Conservation (phyloP, 2,888 invertebrate species). For the Cataglyphis albicans region DNA sequence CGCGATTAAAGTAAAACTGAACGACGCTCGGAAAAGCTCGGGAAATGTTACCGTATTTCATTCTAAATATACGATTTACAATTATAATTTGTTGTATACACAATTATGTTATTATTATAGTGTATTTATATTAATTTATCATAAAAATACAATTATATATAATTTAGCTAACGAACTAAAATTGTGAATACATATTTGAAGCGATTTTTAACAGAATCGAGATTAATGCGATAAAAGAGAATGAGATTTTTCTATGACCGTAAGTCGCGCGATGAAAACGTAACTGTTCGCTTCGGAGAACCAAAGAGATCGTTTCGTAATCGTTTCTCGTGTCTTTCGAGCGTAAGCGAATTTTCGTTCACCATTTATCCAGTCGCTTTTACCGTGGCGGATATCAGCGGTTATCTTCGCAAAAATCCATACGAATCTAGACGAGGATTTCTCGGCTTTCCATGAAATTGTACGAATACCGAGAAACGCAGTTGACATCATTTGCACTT, state of each 20-base stretch:
- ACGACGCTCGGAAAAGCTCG: neutral
- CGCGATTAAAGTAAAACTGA: conserved; percentile 51
- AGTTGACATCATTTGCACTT: conserved; percentile 33
- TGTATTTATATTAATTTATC: neutral
- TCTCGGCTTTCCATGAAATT: conserved; percentile 52
- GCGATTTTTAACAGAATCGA: conserved; percentile 13
- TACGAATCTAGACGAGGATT: conserved; percentile 45
- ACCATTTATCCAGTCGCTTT: conserved; percentile 66
- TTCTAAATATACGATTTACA: neutral
- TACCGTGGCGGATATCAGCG: conserved; percentile 55
- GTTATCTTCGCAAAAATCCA: conserved; percentile 52
- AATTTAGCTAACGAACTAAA: neutral
- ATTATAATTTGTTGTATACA: neutral
- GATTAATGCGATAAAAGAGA: conserved; percentile 19
- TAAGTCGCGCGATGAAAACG: conserved; percentile 55
- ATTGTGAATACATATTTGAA: neutral
- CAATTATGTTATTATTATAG: neutral
- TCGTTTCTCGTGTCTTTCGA: conserved; percentile 58
- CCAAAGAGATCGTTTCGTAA: conserved; percentile 41
- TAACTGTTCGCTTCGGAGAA: conserved; percentile 61
- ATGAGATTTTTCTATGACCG: conserved; percentile 42
- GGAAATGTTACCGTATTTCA: neutral
- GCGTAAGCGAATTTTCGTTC: conserved; percentile 66
- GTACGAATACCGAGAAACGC: conserved; percentile 46
- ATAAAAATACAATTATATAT: neutral